Base-by-base conservation (phyloP, 2,797 vertebrate genomes). In the Loris lydekkerianus region DNA sequence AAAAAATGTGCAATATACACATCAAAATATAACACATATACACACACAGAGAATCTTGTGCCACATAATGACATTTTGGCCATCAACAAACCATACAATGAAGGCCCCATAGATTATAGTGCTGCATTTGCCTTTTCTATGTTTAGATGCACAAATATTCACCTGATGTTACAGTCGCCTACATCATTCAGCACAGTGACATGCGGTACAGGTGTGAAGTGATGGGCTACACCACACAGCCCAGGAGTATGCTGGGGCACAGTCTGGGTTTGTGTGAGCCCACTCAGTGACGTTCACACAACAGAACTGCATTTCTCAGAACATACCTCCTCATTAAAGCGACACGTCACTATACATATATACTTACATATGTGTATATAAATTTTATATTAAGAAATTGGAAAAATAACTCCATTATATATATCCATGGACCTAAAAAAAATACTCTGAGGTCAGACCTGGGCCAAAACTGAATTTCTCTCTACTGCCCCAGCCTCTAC, bases 381-480 rank as follows among this genome's bases (percentile, higher is more conserved):
- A 82, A 65, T 46, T 83, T 11, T 82, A 60, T n/a, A 86, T 9
- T 60, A 15, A 21, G 31, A 3, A 91, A 76, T 49, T 92, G 27
- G 67, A 53, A 73, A 86, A 73, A 80, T 78, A 86, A 60, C 7
- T 18, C 31, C 5, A 43, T 7, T 49, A 31, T 89, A 69, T 61
- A 70, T 40, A 56, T 53, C 49, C 20, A 69, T 29, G 6, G 14
- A 37, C 11, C 58, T 43, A 85, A 10, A 49, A 63, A 75, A 96
- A 92, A 84, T 72, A 77, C 29, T 34, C 46, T 82, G 67, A 72
- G 5, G 25, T 73, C 69, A 20, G 29, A 83, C 17, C 70, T 23
- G 6, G 10, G 15, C 29, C 61, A 86, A 96, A 93, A 65, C 2
- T 83, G 15, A 21, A 76, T 87, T 90, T 93, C 72, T 80, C 31